Base-by-base conservation (phyloP, 2,888 invertebrate genomes). In the Luperina testacea region DNA sequence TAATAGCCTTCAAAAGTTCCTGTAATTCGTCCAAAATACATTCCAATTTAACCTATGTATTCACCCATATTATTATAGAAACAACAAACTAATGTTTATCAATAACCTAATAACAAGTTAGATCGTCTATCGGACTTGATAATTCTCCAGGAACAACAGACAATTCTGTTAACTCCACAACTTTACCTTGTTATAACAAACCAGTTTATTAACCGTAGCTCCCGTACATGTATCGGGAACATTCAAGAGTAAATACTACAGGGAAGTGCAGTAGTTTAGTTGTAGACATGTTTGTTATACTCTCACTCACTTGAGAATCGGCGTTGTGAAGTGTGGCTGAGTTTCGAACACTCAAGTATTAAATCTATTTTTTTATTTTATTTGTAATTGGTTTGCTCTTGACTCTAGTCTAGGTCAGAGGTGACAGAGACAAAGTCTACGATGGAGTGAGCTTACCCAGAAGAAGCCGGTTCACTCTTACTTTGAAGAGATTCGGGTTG, bases 161-260 rank as follows among this genome's bases (percentile, higher is more conserved):
- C 70, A 84, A 88, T 84, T 81, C 78, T 61, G 77, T 81, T 81
- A 82, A 78, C 80, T 76, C 74, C 6, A 38, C 42, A 79, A 83
- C 70, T 82, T 85, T 73, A 74, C 72, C 82, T 80, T 88, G 78
- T 84, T 80, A 80, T 81, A 88, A 86, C 77, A 38, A 71, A 88
- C 78, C 69, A 27, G 78, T 76, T 84, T 80, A 86, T 78, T 80
- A 87, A 75, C 77, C 15, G 68, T 17, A 38, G 61, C 75, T 59
- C 51, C 45, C 71, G 76, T 70, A 64, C 74, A 76, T 75, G 84
- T 87, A 77, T 81, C 75, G 65, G 15, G 63, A 75, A n/a, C 13
- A 65, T 78, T 82, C 24, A 48, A 42, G 57, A 69, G 59, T 71
- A 51, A 71, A 81, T 82, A 76, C 75, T 24, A 71, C n/a, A 38